phyloP scores from a whole-genome alignment of 1,140 invertebrate species.

The Danaus melanippus region DNA sequence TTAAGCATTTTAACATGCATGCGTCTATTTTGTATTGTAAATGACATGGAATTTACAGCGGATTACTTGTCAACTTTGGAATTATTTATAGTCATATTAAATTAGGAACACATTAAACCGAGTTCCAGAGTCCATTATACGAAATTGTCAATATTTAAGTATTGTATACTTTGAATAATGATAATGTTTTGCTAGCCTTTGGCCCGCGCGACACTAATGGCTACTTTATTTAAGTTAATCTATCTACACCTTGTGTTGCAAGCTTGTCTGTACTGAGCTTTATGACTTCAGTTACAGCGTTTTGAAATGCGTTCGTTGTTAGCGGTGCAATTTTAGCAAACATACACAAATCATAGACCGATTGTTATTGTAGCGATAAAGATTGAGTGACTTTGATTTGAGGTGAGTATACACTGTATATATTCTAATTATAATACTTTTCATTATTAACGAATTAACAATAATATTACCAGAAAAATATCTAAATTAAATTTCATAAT shows the following conservation, averaged over 20 bases:
- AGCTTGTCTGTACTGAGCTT: slow-evolving; percentile 13
- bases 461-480: too few species aligned
- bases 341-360: slow-evolving; percentile 23
- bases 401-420: too few species aligned
- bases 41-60: too few species aligned
- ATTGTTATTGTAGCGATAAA: slow-evolving; percentile 23
- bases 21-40: too few species aligned
- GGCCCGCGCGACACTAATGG: slow-evolving; percentile 19
- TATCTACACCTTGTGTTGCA: slow-evolving; percentile 24
- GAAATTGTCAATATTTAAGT: slow-evolving; percentile 15
- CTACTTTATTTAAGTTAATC: slow-evolving; percentile 26
- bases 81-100: slow-evolving; percentile 3
- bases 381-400: slow-evolving; percentile 2
- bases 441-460: too few species aligned
- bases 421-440: too few species aligned
- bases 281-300: slow-evolving; percentile 20
- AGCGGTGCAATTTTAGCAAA: slow-evolving; percentile 16
- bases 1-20: too few species aligned
- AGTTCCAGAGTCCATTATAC: slow-evolving; percentile 4
- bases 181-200: slow-evolving; percentile 20
- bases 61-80: too few species aligned
- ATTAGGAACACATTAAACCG: slow-evolving; percentile 9
- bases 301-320: slow-evolving; percentile 21
- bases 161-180: slow-evolving; percentile 14
- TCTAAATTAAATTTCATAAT: too few species aligned